phyloP scores from a whole-genome alignment of 2,113 vertebrate species.

The Pelodiscus sinensis region DNA sequence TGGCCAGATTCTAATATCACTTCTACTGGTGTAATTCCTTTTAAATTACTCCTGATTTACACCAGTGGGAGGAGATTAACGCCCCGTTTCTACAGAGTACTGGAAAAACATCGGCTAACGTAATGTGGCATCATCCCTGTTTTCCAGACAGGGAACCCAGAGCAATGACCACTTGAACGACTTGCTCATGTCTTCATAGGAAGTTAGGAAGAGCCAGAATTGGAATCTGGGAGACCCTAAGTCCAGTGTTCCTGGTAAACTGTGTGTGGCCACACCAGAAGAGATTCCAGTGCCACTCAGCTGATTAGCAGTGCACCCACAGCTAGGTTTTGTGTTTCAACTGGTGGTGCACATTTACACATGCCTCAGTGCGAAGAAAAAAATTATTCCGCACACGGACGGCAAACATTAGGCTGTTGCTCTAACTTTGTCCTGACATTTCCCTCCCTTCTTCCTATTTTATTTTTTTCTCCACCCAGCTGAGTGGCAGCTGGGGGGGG shows the following conservation, averaged over 20 bases:
- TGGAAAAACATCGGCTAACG: not conserved
- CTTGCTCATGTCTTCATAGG: not conserved
- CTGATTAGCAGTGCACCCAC: too few relatives aligned
- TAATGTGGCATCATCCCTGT: not conserved
- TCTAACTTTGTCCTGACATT: not conserved
- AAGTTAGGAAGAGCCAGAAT: not conserved
- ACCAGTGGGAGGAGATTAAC: not conserved
- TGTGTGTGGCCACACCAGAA: too few relatives aligned
- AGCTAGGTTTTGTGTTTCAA: too few relatives aligned
- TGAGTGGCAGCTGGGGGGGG: too few relatives aligned
- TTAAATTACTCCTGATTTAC: not conserved
- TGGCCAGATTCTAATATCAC: not conserved
- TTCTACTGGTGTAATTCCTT: not conserved
- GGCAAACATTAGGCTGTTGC: not conserved
- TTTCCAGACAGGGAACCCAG: not conserved
- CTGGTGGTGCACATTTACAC: too few relatives aligned
- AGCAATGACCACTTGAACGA: not conserved
- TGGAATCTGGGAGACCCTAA: not conserved
- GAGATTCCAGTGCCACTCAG: too few relatives aligned
- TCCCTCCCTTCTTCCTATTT: not conserved
- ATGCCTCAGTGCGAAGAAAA: too few relatives aligned
- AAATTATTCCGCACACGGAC: too few relatives aligned
- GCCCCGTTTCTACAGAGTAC: not conserved
- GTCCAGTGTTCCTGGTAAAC: too few relatives aligned
- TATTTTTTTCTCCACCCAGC: constrained; percentile 28